Evolutionary conservation across 2,888 invertebrate genomes (phyloP), one percentile per base, ranked within the genome.

Genomic region (Rhamnusium bicolor): DNA sequence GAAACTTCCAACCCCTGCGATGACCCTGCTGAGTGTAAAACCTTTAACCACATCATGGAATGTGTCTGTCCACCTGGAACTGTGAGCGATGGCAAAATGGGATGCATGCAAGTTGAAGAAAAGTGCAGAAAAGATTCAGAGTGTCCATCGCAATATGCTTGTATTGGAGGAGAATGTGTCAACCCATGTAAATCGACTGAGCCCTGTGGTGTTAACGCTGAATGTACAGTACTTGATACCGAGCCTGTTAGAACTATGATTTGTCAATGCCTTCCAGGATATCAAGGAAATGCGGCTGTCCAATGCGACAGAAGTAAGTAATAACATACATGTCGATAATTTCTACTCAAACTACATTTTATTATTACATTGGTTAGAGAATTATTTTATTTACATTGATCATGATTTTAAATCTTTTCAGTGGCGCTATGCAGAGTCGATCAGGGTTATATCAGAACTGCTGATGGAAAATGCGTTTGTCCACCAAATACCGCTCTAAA

Each of bases 201-300:
- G 80, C 96, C 96, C 0, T 97, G 97, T 84, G 96, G 95, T 6
- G 90, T 91, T 0, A 95, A 96, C 84, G 93, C 96, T 0, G 90
- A 92, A 72, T 96, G 96, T 84, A 92, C 91, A 74, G 93, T 95
- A 1, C 88, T 95, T 32, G 94, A 96, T 84, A 96, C 96, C 0
- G 89, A 92, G 62, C 96, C 96, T 8, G 94, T 97, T 0, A 91
- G 95, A 84, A 96, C 96, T 7, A 95, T 97, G 94, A 92, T 95
- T 75, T 97, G 97, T 84, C 94, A 95, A 87, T 97, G 97, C 86
- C 86, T 94, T 54, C 94, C 94, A 40, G 96, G 96, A 74, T 96
- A 94, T 85, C 93, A 93, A 87, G 97, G 97, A 86, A 95, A 96
- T 86, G 96, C 97, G 18, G 93, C 95, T 7, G 90, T 94, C 8